A percentile compares a stretch with the other conserved stretches of the same genome.
Conservation (phyloP, 2,113 vertebrate genomes). For the Platysteira castanea region DNA sequence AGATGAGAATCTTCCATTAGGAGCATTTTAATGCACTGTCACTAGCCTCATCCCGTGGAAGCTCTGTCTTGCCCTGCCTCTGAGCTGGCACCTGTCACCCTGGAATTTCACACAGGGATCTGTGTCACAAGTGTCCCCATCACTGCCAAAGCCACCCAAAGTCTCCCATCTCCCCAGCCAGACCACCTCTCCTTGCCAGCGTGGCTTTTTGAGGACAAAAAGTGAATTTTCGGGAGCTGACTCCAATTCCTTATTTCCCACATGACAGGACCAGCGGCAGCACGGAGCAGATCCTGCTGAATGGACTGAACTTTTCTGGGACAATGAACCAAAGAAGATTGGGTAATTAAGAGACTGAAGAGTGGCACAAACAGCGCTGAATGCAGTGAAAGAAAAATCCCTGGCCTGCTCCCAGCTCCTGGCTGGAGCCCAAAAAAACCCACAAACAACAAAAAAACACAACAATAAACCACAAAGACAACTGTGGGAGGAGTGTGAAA, state of each 20-base stretch:
- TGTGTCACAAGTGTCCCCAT: neutral
- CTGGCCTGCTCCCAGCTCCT: neutral
- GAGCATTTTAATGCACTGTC: neutral
- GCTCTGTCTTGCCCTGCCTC: fast-evolving
- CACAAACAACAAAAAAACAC: neutral
- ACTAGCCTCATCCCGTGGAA: neutral
- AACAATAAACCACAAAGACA: conserved; percentile 34
- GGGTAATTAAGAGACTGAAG: conserved; percentile 18
- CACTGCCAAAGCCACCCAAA: neutral
- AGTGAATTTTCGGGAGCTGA: neutral
- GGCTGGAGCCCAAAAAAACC: neutral
- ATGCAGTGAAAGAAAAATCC: conserved; percentile 38
- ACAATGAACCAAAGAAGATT: neutral
- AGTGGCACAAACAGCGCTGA: conserved; percentile 5
- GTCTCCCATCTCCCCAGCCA: neutral
- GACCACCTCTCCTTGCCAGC: neutral
- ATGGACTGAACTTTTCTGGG: neutral
- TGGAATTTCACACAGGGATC: neutral
- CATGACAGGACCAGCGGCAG: neutral
- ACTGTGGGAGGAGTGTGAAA: conserved; percentile 13
- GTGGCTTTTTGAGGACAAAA: neutral
- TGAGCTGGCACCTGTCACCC: neutral
- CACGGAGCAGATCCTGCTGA: neutral
- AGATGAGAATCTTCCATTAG: neutral
- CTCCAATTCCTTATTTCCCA: neutral